Evolutionary conservation across 2,888 invertebrate genomes (phyloP), one percentile per base, ranked within the genome.

Genomic region (Drosophila infuscata): DNA sequence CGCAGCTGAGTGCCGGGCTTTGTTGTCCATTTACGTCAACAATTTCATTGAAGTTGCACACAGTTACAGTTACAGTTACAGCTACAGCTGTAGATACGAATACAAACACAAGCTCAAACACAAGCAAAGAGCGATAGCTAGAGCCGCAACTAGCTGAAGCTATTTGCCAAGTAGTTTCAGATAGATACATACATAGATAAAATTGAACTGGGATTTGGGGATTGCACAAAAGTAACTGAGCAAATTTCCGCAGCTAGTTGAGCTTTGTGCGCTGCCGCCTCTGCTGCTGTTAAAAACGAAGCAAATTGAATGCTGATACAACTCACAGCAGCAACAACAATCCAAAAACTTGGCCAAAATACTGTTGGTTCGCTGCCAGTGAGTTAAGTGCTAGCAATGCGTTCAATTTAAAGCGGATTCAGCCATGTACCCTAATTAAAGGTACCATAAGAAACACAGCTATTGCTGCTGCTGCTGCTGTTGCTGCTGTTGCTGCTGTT

Each of bases 191-290:
- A 82, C 90, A 88, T 88, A 82, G 90, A 87, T 88, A 84, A 87
- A 90, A 88, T 88, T 88, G 88, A 87, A 88, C 90, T 90, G 88
- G 88, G 88, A 88, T 84, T 89, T 90, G 76, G 88, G 90, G 88
- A 87, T 84, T 84, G 79, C 89, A 82, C 90, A 82, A 88, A 82
- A 88, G 88, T 84, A 88, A 90, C 88, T 90, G 89, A 88, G 89
- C 89, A 87, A 88, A 88, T 90, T 88, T 90, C 84, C 84, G 84
- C 89, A 89, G 85, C 88, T 84, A 88, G 90, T 78, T 82, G 76
- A 76, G 81, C 88, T 82, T 76, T 72, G 74, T 60, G 51, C 33
- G 61, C 43, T 43, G 29, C 33, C 35, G 64, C 52, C 62, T 38
- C 52, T 63, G 68, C 43, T 71, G 67, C 70, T 71, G 20, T 25